These are phyloP conservation scores for Corticium candelabrum DNA, from an alignment of 37 sponge, comb jelly and placozoan genomes.

Conservation along the genomic window DNA sequence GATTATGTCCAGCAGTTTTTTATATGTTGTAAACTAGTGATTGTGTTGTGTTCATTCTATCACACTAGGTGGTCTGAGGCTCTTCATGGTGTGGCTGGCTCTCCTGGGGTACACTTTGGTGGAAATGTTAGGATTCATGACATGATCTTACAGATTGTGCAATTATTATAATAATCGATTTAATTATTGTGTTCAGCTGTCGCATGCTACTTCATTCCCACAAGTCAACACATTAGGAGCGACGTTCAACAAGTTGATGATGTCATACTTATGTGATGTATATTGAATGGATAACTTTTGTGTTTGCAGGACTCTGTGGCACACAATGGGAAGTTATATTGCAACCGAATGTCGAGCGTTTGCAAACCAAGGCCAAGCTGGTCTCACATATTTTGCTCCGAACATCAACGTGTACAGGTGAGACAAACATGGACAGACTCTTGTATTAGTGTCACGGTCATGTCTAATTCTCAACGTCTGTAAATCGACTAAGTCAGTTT, in stretches of 20 bases:
- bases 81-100: slow-evolving; percentile 61
- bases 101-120: slow-evolving; percentile 64
- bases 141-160: background rate
- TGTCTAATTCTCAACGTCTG: background rate
- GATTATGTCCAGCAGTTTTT: too few species aligned
- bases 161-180: background rate
- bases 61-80: slow-evolving; percentile 63
- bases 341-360: slow-evolving; percentile 65
- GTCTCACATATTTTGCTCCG: slow-evolving; percentile 76
- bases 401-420: slow-evolving; percentile 67
- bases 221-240: slow-evolving; percentile 41
- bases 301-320: slow-evolving; percentile 31
- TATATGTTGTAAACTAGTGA: too few species aligned
- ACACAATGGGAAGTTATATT: slow-evolving; percentile 38
- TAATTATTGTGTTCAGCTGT: background rate
- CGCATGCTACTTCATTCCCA: slow-evolving; percentile 35
- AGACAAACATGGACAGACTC: background rate
- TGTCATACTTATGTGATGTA: background rate
- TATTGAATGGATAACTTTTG: too few species aligned
- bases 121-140: slow-evolving; percentile 26
- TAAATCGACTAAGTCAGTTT: too few species aligned
- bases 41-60: background rate
- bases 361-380: slow-evolving; percentile 51
- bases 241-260: slow-evolving; percentile 23
- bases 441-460: background rate